Evolutionary conservation across 2,888 invertebrate species (phyloP).

Genomic region (Parnassius glacialis): DNA sequence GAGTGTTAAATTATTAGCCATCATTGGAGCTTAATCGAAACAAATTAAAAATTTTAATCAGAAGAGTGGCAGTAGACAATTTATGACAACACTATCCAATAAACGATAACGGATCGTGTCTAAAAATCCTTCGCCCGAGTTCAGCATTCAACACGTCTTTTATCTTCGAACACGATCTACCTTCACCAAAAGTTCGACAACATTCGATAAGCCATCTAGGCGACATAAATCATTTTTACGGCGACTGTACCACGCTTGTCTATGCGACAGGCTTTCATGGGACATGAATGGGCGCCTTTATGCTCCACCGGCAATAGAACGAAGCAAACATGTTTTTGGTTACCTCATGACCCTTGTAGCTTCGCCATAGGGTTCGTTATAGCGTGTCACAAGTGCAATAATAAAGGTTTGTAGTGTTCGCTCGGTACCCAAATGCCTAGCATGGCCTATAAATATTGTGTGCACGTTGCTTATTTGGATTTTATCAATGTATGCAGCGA

Average conservation of each 20-base stretch:
- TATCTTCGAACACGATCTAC: slow-evolving; percentile 57
- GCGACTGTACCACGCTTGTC: slow-evolving; percentile 58
- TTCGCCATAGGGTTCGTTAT: slow-evolving; percentile 38
- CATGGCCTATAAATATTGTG: slow-evolving; percentile 68
- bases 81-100: slow-evolving; percentile 5
- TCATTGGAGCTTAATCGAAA: too few species aligned
- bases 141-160: slow-evolving; percentile 33
- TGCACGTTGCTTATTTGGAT: slow-evolving; percentile 46
- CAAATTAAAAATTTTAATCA: too few species aligned
- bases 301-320: slow-evolving; percentile 54
- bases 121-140: slow-evolving; percentile 30
- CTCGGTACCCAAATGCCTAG: slow-evolving; percentile 60
- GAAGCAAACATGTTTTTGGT: slow-evolving; percentile 31
- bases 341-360: slow-evolving; percentile 28
- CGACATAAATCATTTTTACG: slow-evolving; percentile 76
- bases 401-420: slow-evolving; percentile 38
- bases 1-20: too few species aligned
- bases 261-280: slow-evolving; percentile 71
- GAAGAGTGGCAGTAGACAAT: background rate
- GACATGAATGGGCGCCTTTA: slow-evolving; percentile 68
- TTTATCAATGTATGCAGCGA: slow-evolving; percentile 39
- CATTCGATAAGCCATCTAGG: slow-evolving; percentile 63
- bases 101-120: background rate
- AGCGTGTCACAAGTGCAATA: slow-evolving; percentile 13
- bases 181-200: slow-evolving; percentile 59